These are phyloP conservation scores for Amphiprion ocellaris DNA, from an alignment of 2,113 vertebrate species.

Conservation along the genomic window DNA sequence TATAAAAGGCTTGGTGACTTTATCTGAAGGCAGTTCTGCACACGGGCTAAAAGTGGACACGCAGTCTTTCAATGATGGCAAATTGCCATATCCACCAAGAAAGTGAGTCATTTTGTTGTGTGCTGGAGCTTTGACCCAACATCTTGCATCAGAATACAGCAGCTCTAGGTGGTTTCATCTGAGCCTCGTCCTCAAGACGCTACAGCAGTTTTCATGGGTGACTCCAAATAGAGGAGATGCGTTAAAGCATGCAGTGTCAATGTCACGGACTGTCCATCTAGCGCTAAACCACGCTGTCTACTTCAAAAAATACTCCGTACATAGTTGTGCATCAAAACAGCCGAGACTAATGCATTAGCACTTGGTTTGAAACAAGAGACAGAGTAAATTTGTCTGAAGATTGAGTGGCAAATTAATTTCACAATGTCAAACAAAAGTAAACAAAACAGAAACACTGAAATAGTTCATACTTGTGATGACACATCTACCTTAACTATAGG, in stretches of 20 bases:
- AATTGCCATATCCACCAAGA: conserved; percentile 1
- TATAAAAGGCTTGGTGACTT: conserved; percentile 25
- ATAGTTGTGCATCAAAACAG: not conserved
- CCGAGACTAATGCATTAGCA: conserved; percentile 4
- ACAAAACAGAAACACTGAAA: not conserved
- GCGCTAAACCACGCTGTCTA: not conserved
- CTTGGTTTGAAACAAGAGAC: conserved; percentile 5
- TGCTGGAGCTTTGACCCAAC: conserved; percentile 29
- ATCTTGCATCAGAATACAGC: conserved; percentile 30
- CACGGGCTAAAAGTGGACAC: conserved; percentile 22
- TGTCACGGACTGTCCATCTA: not conserved
- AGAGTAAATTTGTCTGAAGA: not conserved
- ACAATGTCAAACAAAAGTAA: not conserved
- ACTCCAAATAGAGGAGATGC: conserved; percentile 7
- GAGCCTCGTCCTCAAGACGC: not conserved
- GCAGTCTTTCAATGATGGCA: conserved; percentile 10
- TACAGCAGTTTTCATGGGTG: not conserved
- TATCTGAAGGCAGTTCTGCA: conserved; percentile 21
- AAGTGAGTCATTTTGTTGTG: conserved; percentile 11
- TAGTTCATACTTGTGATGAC: not conserved
- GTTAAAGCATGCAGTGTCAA: conserved; percentile 10
- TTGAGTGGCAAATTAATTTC: not conserved
- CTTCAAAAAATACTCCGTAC: not conserved
- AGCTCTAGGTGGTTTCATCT: conserved; percentile 12
- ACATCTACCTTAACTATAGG: not conserved